These are phyloP conservation scores for Drosophila basisetae DNA, from an alignment of 2,888 invertebrate genomes.

Conservation along the genomic window DNA sequence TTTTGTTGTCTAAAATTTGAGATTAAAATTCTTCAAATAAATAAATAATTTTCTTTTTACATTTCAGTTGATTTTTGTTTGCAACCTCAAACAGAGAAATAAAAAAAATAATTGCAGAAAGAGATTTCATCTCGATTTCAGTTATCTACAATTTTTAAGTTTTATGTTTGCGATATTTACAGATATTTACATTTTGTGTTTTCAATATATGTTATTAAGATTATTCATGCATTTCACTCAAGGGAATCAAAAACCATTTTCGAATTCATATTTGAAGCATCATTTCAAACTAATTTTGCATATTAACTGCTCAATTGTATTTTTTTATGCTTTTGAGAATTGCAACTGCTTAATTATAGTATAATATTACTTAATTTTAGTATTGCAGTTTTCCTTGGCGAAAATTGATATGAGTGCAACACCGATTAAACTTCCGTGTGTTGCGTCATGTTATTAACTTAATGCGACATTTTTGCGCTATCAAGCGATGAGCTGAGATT, in stretches of 20 bases:
- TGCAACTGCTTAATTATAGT: background rate
- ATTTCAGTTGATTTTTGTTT: background rate
- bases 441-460: slow-evolving; percentile 7
- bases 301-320: background rate
- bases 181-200: background rate
- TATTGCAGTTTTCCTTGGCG: background rate
- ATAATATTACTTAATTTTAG: background rate
- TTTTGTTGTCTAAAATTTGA: background rate
- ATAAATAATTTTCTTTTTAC: background rate
- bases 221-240: background rate
- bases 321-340: background rate
- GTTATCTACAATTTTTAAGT: background rate
- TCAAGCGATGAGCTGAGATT: slow-evolving; percentile 23
- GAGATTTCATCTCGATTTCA: background rate
- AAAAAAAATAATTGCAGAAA: background rate
- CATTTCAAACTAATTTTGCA: background rate
- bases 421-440: background rate
- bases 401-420: background rate
- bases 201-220: background rate
- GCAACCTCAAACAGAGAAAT: background rate
- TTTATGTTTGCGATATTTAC: background rate
- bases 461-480: background rate
- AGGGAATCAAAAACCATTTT: background rate
- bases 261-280: background rate
- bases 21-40: background rate